Evolutionary conservation across 2,113 vertebrate genomes (phyloP), one percentile per base, ranked within the genome.

Genomic region (Panthera uncia): DNA sequence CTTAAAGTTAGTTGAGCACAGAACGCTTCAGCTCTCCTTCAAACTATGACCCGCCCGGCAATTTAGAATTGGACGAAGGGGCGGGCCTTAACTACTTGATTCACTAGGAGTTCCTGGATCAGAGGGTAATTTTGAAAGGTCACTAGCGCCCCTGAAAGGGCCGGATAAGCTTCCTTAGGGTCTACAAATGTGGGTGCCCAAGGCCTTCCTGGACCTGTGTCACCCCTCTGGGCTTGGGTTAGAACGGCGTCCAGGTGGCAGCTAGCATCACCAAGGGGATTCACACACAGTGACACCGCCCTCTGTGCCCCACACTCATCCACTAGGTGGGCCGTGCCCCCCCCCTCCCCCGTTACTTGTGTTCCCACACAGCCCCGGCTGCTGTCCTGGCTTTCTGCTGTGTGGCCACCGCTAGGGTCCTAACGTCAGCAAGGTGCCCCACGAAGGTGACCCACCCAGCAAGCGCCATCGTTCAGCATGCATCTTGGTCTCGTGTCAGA

Each of bases 401-500:
- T 7, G 73, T 31, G 81, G 50, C 6, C 36, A n/a, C 27, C 36
- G 1, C 19, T 41, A 57, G 45, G 57, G 38, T 33, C 86, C 27
- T 14, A 31, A 41, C 23, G 27, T 57, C 33, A 23, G 11, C 2
- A 31, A 38, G 90, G 52, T 14, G 45, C 27, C 84, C 74, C 52
- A 4, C 38, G 11, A n/a, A 4, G 25, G 41, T 1, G 7, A 27
- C 55, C 55, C 61, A 50, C 74, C 41, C 1, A 27, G 91, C 3
- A 9, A 14, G 27, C 9, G 1, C 61, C 5, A 3, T 6, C 31
- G 21, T 31, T 36, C 15, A 4, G 76, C 21, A 25, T 0, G 74
- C 10, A 0, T 0, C 57, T 9, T 0, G 0, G 38, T 48, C 74
- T 36, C 0, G 0, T 0, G 0, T 48, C 79, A 27, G 36, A 21